phyloP scores from a whole-genome alignment of 2,888 invertebrate genomes.

The Zonitis immaculata region DNA sequence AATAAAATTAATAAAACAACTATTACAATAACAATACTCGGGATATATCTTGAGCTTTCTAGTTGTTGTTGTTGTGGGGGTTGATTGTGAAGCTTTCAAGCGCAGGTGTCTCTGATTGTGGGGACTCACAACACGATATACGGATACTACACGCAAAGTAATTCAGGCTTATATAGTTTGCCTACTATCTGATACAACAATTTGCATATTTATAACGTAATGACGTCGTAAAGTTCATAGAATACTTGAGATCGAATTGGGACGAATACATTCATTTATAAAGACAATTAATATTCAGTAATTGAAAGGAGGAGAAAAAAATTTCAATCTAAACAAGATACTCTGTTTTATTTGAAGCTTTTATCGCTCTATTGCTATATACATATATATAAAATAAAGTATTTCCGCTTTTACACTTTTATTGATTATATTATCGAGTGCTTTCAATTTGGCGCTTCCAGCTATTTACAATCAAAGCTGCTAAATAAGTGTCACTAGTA shows the following conservation, averaged over 20 bases:
- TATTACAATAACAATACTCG: slow-evolving; percentile 14
- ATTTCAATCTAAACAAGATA: not conserved
- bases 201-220: slow-evolving; percentile 36
- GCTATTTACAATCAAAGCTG: not conserved
- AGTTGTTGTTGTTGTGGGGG: slow-evolving; percentile 24
- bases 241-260: slow-evolving; percentile 32
- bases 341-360: not conserved
- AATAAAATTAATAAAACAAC: slow-evolving; percentile 36
- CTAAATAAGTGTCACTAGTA: not conserved
- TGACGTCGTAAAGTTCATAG: slow-evolving; percentile 31
- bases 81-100: slow-evolving; percentile 30
- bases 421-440: not conserved
- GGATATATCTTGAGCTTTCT: slow-evolving; percentile 27
- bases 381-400: not conserved
- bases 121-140: slow-evolving; percentile 24
- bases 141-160: slow-evolving; percentile 31
- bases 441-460: not conserved
- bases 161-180: slow-evolving; percentile 20
- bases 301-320: too few relatives aligned
- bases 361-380: not conserved
- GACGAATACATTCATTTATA: not conserved
- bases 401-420: not conserved
- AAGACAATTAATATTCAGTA: not conserved
- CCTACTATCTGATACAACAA: slow-evolving; percentile 31
- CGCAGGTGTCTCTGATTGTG: slow-evolving; percentile 38